Conservation (phyloP, 2,113 vertebrate species). For the Bettongia penicillata region DNA sequence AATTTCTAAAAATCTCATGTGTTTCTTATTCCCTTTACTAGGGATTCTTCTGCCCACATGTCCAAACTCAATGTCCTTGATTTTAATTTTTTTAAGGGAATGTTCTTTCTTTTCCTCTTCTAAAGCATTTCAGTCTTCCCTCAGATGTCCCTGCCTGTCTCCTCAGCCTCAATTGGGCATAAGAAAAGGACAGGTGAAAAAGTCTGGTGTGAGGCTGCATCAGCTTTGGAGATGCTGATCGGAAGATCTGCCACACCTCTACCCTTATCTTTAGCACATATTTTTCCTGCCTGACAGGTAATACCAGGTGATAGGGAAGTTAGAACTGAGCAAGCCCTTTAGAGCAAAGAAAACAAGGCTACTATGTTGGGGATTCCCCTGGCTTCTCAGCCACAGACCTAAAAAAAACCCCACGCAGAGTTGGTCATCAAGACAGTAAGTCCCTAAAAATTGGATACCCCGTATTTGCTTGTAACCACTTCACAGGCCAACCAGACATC, state of each 20-base stretch:
- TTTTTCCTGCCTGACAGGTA: slow-evolving; percentile 33
- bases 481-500: neutral
- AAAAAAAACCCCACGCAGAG: neutral
- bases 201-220: neutral
- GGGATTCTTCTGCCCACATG: neutral
- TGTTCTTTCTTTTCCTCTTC: neutral
- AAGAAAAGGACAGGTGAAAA: slow-evolving; percentile 27
- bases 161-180: neutral
- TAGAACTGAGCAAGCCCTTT: neutral
- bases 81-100: slow-evolving; percentile 55
- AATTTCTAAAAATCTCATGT: neutral
- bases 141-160: neutral
- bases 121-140: neutral
- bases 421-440: neutral
- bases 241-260: neutral
- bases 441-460: neutral
- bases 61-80: slow-evolving; percentile 7
- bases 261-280: neutral
- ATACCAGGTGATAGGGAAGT: slow-evolving; percentile 2
- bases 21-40: neutral
- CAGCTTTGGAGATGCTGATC: slow-evolving; percentile 7
- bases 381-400: neutral
- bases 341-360: neutral
- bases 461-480: neutral
- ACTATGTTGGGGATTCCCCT: neutral